Base-by-base conservation (phyloP, 53 echinoderm and acorn worm genomes). In the Holothuria scabra region DNA sequence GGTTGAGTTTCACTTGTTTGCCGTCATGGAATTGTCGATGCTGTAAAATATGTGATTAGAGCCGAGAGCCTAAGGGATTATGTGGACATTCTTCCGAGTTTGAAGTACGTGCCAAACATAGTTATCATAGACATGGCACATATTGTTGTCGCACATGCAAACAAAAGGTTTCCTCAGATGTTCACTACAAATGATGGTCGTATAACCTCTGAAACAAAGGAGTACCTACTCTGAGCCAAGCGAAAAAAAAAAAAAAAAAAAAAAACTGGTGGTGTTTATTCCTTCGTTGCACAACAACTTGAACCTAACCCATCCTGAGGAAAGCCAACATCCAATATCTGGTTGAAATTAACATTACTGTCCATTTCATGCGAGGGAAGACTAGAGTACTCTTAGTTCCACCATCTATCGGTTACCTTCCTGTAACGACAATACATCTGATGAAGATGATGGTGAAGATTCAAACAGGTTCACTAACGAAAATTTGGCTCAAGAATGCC, bases 1-100 rank as follows among this genome's bases (percentile, higher is more conserved):
- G 83, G 83, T 2, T 82, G 66, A 66, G 5, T 31, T 12, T 82
- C 83, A 9, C n/a, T 65, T n/a, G 5, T 65, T 13, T 82, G 83
- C 37, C 83, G 37, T 22, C 83, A 82, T 46, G 65, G 66, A 11
- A 24, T 65, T 13, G 66, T 82, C 12, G 63, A 82, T 65, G 83
- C 65, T 23, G 8, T 82, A 14, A 82, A 82, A 41, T 82, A 0
- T 65, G 2, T 64, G 10, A 44, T 82, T 34, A 32, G 83, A 65
- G 83, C 83, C 9, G 83, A 82, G 44, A 82, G 83, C 35, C 83
- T 66, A 32, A 19, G 41, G 23, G 83, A 82, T 26, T 82, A 82
- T 21, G 31, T 66, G 14, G 83, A 82, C 41, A 64, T 81, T 12
- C 62, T 81, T 14, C 32, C 35, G 19, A n/a, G 21, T 0, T 20